A percentile compares a stretch with the other conserved stretches of the same genome.
These are phyloP conservation scores for Drosophila ezoana DNA, from an alignment of 2,888 invertebrate species.

Conservation along the genomic window DNA sequence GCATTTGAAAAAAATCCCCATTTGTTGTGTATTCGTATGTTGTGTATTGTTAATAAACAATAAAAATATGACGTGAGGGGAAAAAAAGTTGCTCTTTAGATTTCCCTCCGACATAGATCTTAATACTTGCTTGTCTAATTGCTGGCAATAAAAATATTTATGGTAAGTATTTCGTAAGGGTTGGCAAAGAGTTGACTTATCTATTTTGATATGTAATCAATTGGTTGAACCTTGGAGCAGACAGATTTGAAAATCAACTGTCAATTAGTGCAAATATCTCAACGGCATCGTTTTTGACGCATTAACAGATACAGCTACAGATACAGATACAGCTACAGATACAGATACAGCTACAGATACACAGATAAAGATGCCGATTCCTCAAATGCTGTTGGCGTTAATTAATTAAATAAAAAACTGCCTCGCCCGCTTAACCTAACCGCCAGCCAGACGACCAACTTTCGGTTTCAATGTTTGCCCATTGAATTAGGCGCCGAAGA, in stretches of 20 bases:
- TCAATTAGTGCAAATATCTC: conserved; percentile 33
- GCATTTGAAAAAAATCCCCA: not conserved
- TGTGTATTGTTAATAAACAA: conserved; percentile 4
- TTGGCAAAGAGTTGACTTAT: conserved; percentile 10
- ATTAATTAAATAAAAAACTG: conserved; percentile 38
- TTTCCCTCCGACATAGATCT: not conserved
- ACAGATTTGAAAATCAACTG: conserved; percentile 13
- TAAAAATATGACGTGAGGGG: conserved; percentile 15
- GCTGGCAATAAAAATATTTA: not conserved
- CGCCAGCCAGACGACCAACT: conserved; percentile 28
- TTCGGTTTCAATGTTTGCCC: conserved; percentile 49
- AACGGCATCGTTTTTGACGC: conserved; percentile 36
- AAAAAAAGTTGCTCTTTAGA: conserved; percentile 7
- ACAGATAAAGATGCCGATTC: conserved; percentile 5
- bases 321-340: not conserved
- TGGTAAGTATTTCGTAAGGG: not conserved
- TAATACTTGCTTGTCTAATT: conserved; percentile 1
- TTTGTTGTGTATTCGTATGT: conserved; percentile 1
- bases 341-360: not conserved
- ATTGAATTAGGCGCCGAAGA: conserved; percentile 31
- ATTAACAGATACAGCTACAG: conserved; percentile 30
- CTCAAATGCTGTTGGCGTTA: conserved; percentile 26
- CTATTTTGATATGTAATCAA: conserved; percentile 1
- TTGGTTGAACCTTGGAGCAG: conserved; percentile 37
- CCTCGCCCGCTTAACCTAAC: conserved; percentile 1